Conservation (phyloP, 2,113 vertebrate genomes). For the Rhinoderma darwinii region DNA sequence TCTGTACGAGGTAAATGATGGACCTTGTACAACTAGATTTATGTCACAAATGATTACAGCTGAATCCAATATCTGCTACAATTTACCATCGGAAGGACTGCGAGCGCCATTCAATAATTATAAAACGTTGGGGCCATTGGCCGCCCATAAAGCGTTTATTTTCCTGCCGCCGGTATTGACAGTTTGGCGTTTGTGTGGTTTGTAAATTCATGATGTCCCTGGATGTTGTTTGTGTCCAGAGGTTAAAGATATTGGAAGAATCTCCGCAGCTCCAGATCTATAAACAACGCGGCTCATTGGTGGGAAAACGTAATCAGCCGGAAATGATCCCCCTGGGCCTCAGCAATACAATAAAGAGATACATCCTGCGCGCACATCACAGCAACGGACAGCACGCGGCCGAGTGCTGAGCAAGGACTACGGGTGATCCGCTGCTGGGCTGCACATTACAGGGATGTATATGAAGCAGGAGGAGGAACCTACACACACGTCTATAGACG, state of each 20-base stretch:
- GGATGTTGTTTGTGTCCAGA: not conserved
- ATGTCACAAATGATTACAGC: conserved; percentile 30
- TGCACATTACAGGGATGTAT: not conserved
- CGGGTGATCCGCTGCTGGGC: not conserved
- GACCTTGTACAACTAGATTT: conserved; percentile 9
- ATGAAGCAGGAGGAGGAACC: not conserved
- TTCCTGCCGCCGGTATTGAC: conserved; percentile 9
- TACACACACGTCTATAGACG: not conserved
- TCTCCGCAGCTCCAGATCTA: conserved; percentile 8
- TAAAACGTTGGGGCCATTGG: not conserved
- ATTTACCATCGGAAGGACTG: not conserved
- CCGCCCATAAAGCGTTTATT: conserved; percentile 1
- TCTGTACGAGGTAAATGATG: not conserved
- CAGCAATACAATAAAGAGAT: conserved; percentile 2
- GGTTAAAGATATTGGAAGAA: not conserved
- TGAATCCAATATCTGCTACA: not conserved
- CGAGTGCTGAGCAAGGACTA: conserved; percentile 28
- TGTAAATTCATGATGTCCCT: conserved; percentile 6
- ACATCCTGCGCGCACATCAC: conserved; percentile 31
- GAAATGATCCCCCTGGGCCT: conserved; percentile 30
- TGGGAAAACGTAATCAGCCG: conserved; percentile 24
- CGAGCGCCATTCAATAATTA: conserved; percentile 8
- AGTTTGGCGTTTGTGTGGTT: not conserved
- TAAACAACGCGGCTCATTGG: conserved; percentile 47
- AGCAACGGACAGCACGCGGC: not conserved